These are phyloP conservation scores for Plusia festucae DNA, from an alignment of 2,888 invertebrate species.

Conservation along the genomic window DNA sequence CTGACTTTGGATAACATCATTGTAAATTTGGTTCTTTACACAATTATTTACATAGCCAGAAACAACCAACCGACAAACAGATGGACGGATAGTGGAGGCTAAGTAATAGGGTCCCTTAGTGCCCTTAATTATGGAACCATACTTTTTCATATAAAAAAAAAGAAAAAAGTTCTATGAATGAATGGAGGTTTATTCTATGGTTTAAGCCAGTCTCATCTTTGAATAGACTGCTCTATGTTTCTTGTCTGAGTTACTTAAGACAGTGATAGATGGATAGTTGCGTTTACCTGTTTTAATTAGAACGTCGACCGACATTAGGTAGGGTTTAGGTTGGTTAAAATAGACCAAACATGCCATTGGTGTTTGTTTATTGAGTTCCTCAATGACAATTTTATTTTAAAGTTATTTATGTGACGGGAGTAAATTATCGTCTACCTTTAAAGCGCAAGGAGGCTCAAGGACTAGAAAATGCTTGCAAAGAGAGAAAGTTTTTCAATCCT, in stretches of 20 bases:
- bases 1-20: no score
- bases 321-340: not conserved
- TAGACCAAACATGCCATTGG: not conserved
- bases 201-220: not conserved
- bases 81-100: no score
- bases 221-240: not conserved
- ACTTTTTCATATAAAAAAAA: conserved; percentile 14
- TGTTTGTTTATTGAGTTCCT: not conserved
- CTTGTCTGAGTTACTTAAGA: not conserved
- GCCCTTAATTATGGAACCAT: no score
- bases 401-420: no score
- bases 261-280: not conserved
- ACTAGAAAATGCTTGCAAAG: no score
- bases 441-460: no score
- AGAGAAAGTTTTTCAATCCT: no score
- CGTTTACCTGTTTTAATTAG: conserved; percentile 8
- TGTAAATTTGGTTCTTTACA: no score
- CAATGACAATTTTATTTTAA: not conserved
- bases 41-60: no score
- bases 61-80: no score
- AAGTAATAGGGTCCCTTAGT: no score
- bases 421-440: no score
- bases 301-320: conserved; percentile 3
- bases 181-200: not conserved
- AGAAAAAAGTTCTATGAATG: conserved; percentile 6